Percentiles rank a stretch among this genome's conserved stretches.
Evolutionary conservation across 2,888 invertebrate species (phyloP).

Genomic region (Sceliomorpha sp.): DNA sequence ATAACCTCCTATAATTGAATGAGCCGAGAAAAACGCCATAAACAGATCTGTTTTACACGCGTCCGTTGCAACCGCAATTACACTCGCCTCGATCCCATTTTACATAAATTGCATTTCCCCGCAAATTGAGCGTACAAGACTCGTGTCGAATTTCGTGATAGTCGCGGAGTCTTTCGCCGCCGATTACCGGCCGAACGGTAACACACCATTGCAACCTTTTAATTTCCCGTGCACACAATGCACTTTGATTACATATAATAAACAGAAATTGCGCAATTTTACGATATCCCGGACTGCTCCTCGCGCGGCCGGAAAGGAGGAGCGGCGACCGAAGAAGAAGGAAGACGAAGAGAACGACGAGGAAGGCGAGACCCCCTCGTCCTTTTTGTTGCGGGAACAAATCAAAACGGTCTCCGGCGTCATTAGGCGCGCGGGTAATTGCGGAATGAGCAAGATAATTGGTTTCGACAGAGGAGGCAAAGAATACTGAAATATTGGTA

Average conservation of each 20-base stretch:
- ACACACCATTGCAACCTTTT: slow-evolving; percentile 11
- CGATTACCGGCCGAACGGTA: not conserved
- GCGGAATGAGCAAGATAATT: slow-evolving; percentile 19
- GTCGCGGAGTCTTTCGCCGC: slow-evolving; percentile 21
- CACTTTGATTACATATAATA: slow-evolving; percentile 29
- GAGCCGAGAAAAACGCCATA: too few species aligned
- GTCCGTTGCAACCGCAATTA: too few species aligned
- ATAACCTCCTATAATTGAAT: too few species aligned
- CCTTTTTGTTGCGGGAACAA: slow-evolving; percentile 29
- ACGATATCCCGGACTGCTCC: not conserved
- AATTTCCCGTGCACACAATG: slow-evolving; percentile 27
- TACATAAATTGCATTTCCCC: not conserved
- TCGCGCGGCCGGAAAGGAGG: too few species aligned
- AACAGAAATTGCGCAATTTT: slow-evolving; percentile 36
- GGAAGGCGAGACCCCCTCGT: not conserved
- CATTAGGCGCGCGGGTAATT: slow-evolving; percentile 40
- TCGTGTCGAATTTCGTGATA: slow-evolving; percentile 2
- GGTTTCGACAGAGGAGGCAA: slow-evolving; percentile 33
- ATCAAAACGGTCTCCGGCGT: slow-evolving; percentile 24
- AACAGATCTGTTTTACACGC: too few species aligned
- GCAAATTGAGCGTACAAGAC: too few species aligned
- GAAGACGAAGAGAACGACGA: not conserved
- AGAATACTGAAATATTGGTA: slow-evolving; percentile 43
- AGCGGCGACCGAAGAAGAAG: slow-evolving; percentile 3
- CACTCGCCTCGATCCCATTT: too few species aligned